phyloP scores from a whole-genome alignment of 1,140 invertebrate genomes.

The Brachystomella parvula region DNA sequence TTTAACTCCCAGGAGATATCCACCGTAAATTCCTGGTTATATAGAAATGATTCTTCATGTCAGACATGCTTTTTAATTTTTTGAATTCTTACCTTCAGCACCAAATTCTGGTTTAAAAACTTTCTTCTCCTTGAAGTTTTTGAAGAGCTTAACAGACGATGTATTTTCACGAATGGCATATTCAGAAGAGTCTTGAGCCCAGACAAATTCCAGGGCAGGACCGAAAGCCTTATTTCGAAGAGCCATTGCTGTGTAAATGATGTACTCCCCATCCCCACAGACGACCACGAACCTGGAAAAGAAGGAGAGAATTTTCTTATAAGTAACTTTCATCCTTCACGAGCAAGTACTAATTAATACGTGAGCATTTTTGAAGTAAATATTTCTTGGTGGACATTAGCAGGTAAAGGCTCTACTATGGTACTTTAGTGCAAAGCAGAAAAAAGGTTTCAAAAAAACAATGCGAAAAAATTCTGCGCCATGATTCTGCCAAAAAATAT shows the following conservation, averaged over 20 bases:
- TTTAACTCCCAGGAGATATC: constrained; percentile 85
- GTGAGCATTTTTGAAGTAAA: no score
- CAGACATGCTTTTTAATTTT: neutral
- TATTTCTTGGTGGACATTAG: no score
- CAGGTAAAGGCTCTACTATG: no score
- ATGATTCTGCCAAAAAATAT: no score
- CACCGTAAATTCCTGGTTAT: constrained; percentile 81
- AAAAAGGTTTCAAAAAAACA: no score
- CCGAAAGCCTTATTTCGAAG: constrained; percentile 97
- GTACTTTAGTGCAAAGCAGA: no score
- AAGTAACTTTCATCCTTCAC: neutral
- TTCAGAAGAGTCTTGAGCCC: constrained; percentile 94
- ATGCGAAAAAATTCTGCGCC: no score
- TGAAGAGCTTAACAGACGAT: constrained; percentile 86
- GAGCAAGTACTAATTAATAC: neutral
- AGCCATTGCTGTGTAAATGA: constrained; percentile 99
- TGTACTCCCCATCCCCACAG: constrained; percentile 98
- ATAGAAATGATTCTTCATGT: constrained; percentile 13
- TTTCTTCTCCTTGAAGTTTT: constrained; percentile 97
- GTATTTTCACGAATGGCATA: constrained; percentile 84
- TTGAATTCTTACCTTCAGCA: constrained; percentile 61
- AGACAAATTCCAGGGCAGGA: constrained; percentile 96
- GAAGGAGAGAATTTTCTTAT: no score
- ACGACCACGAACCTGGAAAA: constrained; percentile 83
- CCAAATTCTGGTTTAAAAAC: constrained; percentile 92